A percentile compares a stretch with the other conserved stretches of the same genome.
Evolutionary conservation across 2,797 vertebrate genomes (phyloP).

Genomic region (Danio choprae): DNA sequence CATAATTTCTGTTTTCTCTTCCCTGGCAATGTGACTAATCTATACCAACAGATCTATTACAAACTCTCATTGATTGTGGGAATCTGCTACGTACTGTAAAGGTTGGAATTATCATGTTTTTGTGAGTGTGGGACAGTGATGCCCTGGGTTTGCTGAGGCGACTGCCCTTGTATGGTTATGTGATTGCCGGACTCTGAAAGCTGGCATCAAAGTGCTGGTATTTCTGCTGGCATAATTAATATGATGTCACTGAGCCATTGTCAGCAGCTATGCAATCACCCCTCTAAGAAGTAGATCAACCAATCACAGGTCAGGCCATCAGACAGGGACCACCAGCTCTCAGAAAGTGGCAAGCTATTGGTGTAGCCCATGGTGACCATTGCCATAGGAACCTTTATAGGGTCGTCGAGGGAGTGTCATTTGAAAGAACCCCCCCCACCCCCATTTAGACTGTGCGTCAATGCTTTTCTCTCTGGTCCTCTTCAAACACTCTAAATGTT

Average conservation of each 20-base stretch:
- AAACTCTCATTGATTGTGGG: not conserved
- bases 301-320: constrained; percentile 38
- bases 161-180: constrained; percentile 70
- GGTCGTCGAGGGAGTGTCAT: constrained; percentile 45
- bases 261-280: constrained; percentile 60
- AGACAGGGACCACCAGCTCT: constrained; percentile 36
- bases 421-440: constrained; percentile 39
- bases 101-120: constrained; percentile 13
- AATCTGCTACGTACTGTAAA: constrained; percentile 17
- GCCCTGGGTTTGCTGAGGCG: constrained; percentile 38
- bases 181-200: constrained; percentile 70
- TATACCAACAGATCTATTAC: not conserved
- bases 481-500: constrained; percentile 33
- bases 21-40: not conserved
- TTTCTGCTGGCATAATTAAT: constrained; percentile 58
- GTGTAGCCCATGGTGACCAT: constrained; percentile 22
- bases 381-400: constrained; percentile 39
- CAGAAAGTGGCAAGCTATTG: constrained; percentile 33
- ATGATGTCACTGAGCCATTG: constrained; percentile 51
- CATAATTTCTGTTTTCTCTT: not conserved
- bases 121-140: constrained; percentile 13
- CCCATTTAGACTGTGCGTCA: constrained; percentile 15
- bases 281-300: constrained; percentile 38
- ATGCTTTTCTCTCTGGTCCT: constrained; percentile 17
- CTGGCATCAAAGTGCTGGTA: constrained; percentile 59